These are phyloP conservation scores for Teleopsis dalmanni DNA, from an alignment of 1,140 invertebrate genomes.

Conservation along the genomic window DNA sequence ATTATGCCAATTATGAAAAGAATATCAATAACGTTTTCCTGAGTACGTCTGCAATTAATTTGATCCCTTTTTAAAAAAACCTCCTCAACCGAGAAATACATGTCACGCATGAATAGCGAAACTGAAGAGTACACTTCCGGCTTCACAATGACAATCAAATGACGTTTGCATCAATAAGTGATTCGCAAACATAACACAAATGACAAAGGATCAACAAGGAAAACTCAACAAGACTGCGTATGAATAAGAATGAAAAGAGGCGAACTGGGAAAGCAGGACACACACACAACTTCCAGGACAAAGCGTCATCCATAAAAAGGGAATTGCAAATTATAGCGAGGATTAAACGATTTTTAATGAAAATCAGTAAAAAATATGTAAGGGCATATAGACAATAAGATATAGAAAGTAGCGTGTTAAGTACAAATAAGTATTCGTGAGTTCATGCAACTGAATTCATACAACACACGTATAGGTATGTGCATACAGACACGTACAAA, in stretches of 20 bases:
- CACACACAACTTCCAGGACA: not conserved
- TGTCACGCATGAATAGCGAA: no score
- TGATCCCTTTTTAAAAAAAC: no score
- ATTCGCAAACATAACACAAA: no score
- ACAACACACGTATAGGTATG: no score
- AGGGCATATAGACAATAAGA: not conserved
- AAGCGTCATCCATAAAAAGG: not conserved
- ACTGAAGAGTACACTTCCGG: conserved; percentile 7
- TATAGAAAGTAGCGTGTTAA: no score
- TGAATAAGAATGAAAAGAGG: conserved; percentile 1
- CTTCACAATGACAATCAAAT: conserved; percentile 40
- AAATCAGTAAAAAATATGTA: conserved; percentile 23
- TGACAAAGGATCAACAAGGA: not conserved
- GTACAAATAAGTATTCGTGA: no score
- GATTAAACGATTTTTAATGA: conserved; percentile 44
- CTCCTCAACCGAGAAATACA: no score
- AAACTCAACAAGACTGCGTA: not conserved
- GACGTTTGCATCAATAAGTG: conserved; percentile 41
- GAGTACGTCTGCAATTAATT: no score
- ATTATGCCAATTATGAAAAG: no score
- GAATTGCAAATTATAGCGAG: conserved; percentile 31
- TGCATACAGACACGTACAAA: no score
- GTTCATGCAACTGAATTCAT: no score
- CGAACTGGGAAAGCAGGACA: not conserved
- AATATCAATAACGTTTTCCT: no score